Percentiles rank a stretch among this genome's conserved stretches.
Conservation (phyloP, 1,140 invertebrate genomes). For the Cyclargus thomasi region DNA sequence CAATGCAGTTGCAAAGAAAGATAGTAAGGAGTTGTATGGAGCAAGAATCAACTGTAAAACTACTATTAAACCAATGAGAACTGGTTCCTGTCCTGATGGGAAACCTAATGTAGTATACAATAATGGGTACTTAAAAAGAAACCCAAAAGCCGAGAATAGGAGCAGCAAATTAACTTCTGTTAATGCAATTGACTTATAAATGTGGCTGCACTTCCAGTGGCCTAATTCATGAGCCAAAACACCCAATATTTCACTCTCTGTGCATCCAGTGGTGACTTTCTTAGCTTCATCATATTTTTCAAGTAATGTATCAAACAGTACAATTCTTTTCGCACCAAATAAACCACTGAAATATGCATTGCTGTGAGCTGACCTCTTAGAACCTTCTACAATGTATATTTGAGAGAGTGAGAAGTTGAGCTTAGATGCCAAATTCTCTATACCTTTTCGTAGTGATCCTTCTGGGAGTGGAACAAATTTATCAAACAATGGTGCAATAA, state of each 20-base stretch:
- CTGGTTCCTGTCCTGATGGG: conserved; percentile 82
- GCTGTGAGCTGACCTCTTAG: conserved; percentile 95
- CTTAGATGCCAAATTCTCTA: conserved; percentile 91
- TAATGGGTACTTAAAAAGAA: conserved; percentile 86
- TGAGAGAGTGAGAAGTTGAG: conserved; percentile 96
- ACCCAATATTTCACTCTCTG: conserved; percentile 94
- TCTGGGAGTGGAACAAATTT: conserved; percentile 97
- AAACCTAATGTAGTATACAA: conserved; percentile 95
- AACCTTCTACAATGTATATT: conserved; percentile 97
- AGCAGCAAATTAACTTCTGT: conserved; percentile 85
- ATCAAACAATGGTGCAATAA: conserved; percentile 98
- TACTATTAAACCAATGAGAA: conserved; percentile 94
- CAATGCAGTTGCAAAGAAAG: conserved; percentile 80
- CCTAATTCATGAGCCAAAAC: conserved; percentile 97
- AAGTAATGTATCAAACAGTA: conserved; percentile 97
- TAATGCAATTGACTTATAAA: conserved; percentile 90
- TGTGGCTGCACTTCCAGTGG: conserved; percentile 97
- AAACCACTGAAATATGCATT: conserved; percentile 99
- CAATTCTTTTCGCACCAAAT: conserved; percentile 97
- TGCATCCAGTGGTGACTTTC: conserved; percentile 83
- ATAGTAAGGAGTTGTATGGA: conserved; percentile 92
- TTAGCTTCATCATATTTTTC: conserved; percentile 72
- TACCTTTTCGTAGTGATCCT: conserved; percentile 88
- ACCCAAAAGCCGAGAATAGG: conserved; percentile 91
- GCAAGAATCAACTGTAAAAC: conserved; percentile 94